These are phyloP conservation scores for Cynopterus sphinx DNA, from an alignment of 2,797 vertebrate genomes.

Conservation along the genomic window DNA sequence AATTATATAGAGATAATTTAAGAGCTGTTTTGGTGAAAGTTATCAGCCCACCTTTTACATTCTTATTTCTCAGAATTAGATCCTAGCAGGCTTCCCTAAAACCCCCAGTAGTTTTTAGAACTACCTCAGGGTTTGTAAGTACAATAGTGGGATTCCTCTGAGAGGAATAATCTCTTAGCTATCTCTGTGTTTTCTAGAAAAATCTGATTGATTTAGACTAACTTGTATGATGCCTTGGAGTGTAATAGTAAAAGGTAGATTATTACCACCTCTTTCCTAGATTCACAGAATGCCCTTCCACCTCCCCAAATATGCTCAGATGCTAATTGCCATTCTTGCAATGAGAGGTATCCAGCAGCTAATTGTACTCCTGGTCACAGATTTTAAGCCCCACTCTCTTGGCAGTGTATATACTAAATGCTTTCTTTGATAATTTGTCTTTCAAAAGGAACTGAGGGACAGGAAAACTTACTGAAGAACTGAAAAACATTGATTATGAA, in stretches of 20 bases:
- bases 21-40: background rate
- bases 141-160: background rate
- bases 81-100: background rate
- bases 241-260: background rate
- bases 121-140: background rate
- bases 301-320: background rate
- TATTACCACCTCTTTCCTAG: background rate
- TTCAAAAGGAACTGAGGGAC: background rate
- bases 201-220: background rate
- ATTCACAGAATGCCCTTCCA: background rate
- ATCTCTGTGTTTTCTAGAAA: background rate
- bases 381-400: background rate
- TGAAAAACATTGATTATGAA: background rate
- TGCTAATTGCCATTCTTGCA: background rate
- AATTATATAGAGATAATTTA: constrained; percentile 29
- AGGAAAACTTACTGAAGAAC: background rate
- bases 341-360: background rate
- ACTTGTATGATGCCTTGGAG: background rate
- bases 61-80: background rate
- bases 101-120: background rate
- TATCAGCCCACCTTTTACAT: background rate
- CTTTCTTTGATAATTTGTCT: background rate
- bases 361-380: background rate
- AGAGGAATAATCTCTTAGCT: background rate
- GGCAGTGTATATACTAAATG: background rate